Evolutionary conservation across 2,888 invertebrate species (phyloP).

Genomic region (Thecocarcelia acutangulata): DNA sequence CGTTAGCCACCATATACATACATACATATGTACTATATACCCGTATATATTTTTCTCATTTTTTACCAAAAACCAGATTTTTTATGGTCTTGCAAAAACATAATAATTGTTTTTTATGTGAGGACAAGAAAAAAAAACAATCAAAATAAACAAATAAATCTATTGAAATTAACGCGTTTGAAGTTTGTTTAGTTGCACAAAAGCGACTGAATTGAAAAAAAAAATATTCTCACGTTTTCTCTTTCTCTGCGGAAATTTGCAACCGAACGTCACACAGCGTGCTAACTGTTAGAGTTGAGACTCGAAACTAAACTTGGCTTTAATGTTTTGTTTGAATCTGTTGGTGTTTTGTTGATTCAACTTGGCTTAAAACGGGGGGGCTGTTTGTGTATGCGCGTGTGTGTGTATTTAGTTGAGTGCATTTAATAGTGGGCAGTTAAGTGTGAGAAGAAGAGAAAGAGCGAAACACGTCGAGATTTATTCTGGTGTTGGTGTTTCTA

Average conservation of each 20-base stretch:
- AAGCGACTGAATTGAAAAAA: slow-evolving; percentile 36
- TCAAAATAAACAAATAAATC: slow-evolving; percentile 36
- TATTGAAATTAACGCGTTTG: slow-evolving; percentile 60
- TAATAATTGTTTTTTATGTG: slow-evolving; percentile 26
- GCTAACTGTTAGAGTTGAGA: slow-evolving; percentile 34
- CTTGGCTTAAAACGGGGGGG: slow-evolving; percentile 21
- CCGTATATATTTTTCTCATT: slow-evolving; percentile 21
- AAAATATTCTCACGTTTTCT: slow-evolving; percentile 23
- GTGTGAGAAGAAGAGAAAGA: slow-evolving; percentile 13
- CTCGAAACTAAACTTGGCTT: slow-evolving; percentile 63
- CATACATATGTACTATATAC: not conserved
- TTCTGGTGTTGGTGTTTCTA: not conserved
- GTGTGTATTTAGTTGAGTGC: slow-evolving; percentile 10
- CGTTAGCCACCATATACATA: not conserved
- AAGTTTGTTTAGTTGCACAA: slow-evolving; percentile 13
- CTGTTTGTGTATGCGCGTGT: not conserved
- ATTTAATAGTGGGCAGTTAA: slow-evolving; percentile 6
- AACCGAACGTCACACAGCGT: not conserved
- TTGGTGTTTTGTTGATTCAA: slow-evolving; percentile 35
- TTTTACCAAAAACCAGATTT: slow-evolving; percentile 60
- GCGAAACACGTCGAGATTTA: not conserved
- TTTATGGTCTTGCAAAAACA: slow-evolving; percentile 54
- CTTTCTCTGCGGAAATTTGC: slow-evolving; percentile 14
- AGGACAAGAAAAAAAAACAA: slow-evolving; percentile 29
- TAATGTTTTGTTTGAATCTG: slow-evolving; percentile 7